A percentile compares a stretch with the other conserved stretches of the same genome.
Evolutionary conservation across 1,140 invertebrate species (phyloP).

Genomic region (Orius insidiosus): DNA sequence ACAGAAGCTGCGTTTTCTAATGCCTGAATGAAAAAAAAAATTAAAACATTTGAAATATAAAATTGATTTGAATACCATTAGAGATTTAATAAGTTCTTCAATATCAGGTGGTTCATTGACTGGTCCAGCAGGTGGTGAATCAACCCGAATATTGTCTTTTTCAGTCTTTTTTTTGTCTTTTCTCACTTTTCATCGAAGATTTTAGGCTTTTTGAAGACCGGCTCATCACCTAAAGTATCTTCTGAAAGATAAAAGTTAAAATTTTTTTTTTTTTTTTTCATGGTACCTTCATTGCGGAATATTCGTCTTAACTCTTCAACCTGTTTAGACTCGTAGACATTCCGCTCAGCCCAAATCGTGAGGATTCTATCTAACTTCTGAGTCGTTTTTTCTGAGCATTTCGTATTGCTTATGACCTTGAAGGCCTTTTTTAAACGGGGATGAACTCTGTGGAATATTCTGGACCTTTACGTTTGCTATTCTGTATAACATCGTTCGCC

Average conservation of each 20-base stretch:
- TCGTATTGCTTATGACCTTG: slow-evolving; percentile 51
- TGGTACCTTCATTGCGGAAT: slow-evolving; percentile 31
- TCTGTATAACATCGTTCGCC: slow-evolving; percentile 98
- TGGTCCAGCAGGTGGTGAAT: slow-evolving; percentile 53
- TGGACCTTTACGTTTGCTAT: slow-evolving; percentile 92
- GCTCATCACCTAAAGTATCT: slow-evolving; percentile 9
- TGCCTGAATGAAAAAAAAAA: slow-evolving; percentile 39
- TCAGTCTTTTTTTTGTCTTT: too few relatives aligned
- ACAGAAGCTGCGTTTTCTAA: slow-evolving; percentile 86
- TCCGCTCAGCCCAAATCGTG: slow-evolving; percentile 81
- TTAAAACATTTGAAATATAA: slow-evolving; percentile 5
- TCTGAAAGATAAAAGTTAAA: background rate
- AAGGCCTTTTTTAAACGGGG: slow-evolving; percentile 59
- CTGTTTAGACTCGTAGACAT: slow-evolving; percentile 55
- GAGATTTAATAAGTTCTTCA: slow-evolving; percentile 66
- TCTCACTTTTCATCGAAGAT: background rate
- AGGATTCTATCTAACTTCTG: slow-evolving; percentile 63
- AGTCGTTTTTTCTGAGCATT: slow-evolving; percentile 44
- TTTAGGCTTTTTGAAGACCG: slow-evolving; percentile 18
- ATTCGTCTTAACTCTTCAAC: slow-evolving; percentile 23
- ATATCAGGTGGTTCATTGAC: slow-evolving; percentile 75
- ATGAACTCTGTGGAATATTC: slow-evolving; percentile 84
- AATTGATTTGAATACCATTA: slow-evolving; percentile 31
- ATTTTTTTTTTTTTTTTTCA: too few relatives aligned
- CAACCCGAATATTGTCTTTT: slow-evolving; percentile 18